Percentiles rank a stretch among this genome's conserved stretches.
Evolutionary conservation across 2,113 vertebrate genomes (phyloP).

Genomic region (Sialia sialis): DNA sequence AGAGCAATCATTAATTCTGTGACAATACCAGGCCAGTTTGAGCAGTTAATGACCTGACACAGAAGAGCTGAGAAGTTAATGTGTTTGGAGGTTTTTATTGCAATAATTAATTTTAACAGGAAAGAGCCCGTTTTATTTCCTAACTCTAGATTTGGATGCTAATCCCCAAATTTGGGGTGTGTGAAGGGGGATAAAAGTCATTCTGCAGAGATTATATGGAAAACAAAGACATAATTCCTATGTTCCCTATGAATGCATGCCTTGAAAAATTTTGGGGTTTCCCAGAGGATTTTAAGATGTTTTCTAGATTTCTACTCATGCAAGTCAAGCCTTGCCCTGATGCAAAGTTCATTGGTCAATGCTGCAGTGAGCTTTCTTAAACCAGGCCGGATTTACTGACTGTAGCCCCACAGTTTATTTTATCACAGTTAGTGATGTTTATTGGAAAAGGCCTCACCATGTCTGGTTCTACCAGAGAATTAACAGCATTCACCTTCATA

Average conservation of each 20-base stretch:
- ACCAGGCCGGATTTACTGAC: not conserved
- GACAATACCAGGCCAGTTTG: not conserved
- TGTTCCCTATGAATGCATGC: not conserved
- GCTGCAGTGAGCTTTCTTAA: not conserved
- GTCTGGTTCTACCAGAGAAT: not conserved
- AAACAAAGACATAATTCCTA: not conserved
- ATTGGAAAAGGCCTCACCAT: not conserved
- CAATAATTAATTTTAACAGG: not conserved
- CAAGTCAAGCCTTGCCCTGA: not conserved
- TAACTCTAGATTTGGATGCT: not conserved
- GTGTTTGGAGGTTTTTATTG: not conserved
- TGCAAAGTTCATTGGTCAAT: not conserved
- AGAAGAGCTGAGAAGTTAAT: not conserved
- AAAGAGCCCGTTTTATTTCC: not conserved
- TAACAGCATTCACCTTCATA: accelerated
- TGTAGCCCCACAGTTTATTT: not conserved
- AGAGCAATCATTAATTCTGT: not conserved
- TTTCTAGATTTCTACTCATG: not conserved
- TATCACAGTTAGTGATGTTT: not conserved
- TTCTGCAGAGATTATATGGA: not conserved
- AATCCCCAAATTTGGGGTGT: not conserved
- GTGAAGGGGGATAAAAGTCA: not conserved
- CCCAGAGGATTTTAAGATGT: not conserved
- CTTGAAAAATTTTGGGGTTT: not conserved
- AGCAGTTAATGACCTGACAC: not conserved